These are phyloP conservation scores for Lamproptera curius DNA, from an alignment of 2,888 invertebrate genomes.

Conservation along the genomic window DNA sequence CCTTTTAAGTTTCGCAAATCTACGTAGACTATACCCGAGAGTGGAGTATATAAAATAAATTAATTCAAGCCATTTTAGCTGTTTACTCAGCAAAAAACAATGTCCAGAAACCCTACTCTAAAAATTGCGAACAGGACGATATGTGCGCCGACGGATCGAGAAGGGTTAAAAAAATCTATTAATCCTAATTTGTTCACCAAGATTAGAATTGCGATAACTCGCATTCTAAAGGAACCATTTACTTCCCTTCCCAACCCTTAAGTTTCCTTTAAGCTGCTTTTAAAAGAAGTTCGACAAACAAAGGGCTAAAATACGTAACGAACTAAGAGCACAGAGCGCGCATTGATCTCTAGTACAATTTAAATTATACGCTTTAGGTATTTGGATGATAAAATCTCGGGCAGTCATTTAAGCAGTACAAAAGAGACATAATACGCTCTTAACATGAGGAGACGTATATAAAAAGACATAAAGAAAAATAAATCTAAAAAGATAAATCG, in stretches of 20 bases:
- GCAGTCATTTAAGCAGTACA: slow-evolving; percentile 21
- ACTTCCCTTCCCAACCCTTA: slow-evolving; percentile 58
- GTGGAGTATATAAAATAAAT: too few relatives aligned
- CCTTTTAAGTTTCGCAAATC: too few relatives aligned
- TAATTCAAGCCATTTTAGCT: too few relatives aligned
- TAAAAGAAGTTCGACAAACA: slow-evolving; percentile 70
- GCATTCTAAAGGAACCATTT: slow-evolving; percentile 70
- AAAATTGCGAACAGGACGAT: too few relatives aligned
- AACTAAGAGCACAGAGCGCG: slow-evolving; percentile 56
- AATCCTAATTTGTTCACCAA: slow-evolving; percentile 75
- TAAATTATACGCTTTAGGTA: slow-evolving; percentile 23
- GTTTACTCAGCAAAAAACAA: too few relatives aligned
- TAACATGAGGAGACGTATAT: slow-evolving; percentile 5
- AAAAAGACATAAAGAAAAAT: background rate
- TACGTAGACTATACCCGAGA: too few relatives aligned
- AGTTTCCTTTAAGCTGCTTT: slow-evolving; percentile 71
- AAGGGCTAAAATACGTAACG: slow-evolving; percentile 69
- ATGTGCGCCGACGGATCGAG: background rate
- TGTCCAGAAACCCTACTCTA: too few relatives aligned
- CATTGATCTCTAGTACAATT: slow-evolving; percentile 41
- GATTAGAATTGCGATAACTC: slow-evolving; percentile 71
- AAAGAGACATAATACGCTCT: slow-evolving; percentile 1
- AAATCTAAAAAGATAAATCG: background rate
- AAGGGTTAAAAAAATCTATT: slow-evolving; percentile 73
- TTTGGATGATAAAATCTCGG: slow-evolving; percentile 19